Conservation (phyloP, 2,888 invertebrate species). For the Dorcus hopei region DNA sequence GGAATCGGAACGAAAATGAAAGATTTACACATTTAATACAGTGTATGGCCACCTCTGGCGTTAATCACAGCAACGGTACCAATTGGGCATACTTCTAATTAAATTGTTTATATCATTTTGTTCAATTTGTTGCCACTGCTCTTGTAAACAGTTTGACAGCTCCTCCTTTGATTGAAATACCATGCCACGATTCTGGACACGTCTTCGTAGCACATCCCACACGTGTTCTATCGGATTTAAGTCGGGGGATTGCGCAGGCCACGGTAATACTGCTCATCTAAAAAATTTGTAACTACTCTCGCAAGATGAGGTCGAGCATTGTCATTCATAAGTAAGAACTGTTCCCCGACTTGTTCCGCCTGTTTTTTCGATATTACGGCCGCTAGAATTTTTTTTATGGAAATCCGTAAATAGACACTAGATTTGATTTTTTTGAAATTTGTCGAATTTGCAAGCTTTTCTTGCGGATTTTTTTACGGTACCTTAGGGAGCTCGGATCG, state of each 20-base stretch:
- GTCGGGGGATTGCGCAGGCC: conserved; percentile 21
- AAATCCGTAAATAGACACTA: too few relatives aligned
- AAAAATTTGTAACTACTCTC: not conserved
- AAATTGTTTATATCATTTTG: conserved; percentile 9
- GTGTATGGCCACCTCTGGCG: conserved; percentile 3
- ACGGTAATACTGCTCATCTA: conserved; percentile 3
- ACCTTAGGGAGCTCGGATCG: too few relatives aligned
- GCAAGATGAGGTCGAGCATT: conserved; percentile 19
- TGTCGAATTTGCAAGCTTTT: too few relatives aligned
- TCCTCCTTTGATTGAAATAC: not conserved
- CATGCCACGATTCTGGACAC: not conserved
- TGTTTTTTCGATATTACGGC: too few relatives aligned
- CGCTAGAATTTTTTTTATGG: too few relatives aligned
- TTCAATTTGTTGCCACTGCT: not conserved
- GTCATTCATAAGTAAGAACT: conserved; percentile 22
- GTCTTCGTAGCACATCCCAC: conserved; percentile 8
- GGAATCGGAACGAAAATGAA: not conserved
- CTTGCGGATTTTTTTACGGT: too few relatives aligned
- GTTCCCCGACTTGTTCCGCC: conserved; percentile 9
- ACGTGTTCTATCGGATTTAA: conserved; percentile 23
- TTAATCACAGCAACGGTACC: conserved; percentile 4
- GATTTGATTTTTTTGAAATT: too few relatives aligned
- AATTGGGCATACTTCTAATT: conserved; percentile 7
- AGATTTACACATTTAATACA: not conserved
- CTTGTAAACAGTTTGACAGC: not conserved